These are phyloP conservation scores for Lasioglossum baleicum DNA, from an alignment of 1,140 invertebrate species.

Conservation along the genomic window DNA sequence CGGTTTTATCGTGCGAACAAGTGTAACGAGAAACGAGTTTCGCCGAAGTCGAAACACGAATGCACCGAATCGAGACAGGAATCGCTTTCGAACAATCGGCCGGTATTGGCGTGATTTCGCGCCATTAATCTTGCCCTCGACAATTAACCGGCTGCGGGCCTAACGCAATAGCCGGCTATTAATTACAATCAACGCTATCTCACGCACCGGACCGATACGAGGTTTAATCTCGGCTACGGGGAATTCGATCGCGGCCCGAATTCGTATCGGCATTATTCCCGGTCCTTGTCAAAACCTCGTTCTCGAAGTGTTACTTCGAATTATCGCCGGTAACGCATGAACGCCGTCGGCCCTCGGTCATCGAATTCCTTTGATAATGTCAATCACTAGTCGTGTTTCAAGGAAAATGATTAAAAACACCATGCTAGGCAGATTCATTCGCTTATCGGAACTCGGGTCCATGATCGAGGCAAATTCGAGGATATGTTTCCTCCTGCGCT, in stretches of 20 bases:
- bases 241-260: slow-evolving; percentile 55
- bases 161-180: slow-evolving; percentile 71
- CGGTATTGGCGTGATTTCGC: slow-evolving; percentile 68
- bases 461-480: not conserved
- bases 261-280: slow-evolving; percentile 25
- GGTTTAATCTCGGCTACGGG: slow-evolving; percentile 61
- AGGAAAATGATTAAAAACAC: not conserved
- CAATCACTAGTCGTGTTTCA: not conserved
- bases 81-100: slow-evolving; percentile 54
- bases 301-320: not conserved
- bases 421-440: too few species aligned
- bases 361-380: not conserved
- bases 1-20: slow-evolving; percentile 33
- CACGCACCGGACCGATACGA: slow-evolving; percentile 58
- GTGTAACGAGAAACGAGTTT: slow-evolving; percentile 48
- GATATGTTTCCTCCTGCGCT: slow-evolving; percentile 12
- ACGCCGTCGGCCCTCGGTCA: too few species aligned
- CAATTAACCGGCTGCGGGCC: slow-evolving; percentile 71
- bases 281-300: not conserved
- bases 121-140: slow-evolving; percentile 73
- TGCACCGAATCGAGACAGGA: slow-evolving; percentile 17
- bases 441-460: too few species aligned
- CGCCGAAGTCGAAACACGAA: slow-evolving; percentile 20
- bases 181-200: slow-evolving; percentile 78
- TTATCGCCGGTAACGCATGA: not conserved